Percentiles rank a stretch among this genome's conserved stretches.
These are phyloP conservation scores for Rhynchonycteris naso DNA, from an alignment of 2,797 vertebrate species.

Conservation along the genomic window DNA sequence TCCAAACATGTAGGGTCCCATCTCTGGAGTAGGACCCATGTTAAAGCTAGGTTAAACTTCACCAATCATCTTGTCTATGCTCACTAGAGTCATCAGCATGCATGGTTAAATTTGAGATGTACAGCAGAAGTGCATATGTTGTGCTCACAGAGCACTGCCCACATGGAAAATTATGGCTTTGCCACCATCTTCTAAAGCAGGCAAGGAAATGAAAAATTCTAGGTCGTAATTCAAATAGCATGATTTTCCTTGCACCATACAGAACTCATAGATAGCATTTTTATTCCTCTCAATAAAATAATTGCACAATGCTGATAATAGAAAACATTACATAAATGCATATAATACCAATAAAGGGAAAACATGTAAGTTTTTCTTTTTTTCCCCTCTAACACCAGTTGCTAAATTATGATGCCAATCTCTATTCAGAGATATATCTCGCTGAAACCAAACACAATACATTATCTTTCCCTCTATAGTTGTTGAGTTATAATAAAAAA, in stretches of 20 bases:
- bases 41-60: not conserved
- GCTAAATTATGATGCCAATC: not conserved
- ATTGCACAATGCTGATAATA: conserved; percentile 62
- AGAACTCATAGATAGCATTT: conserved; percentile 53
- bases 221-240: not conserved
- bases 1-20: not conserved
- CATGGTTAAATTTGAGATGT: not conserved
- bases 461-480: conserved; percentile 50
- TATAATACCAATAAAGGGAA: conserved; percentile 30
- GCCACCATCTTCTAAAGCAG: not conserved
- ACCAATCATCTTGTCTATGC: not conserved
- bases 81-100: not conserved
- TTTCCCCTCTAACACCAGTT: conserved; percentile 14
- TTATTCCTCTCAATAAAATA: conserved; percentile 49
- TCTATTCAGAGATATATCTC: conserved; percentile 45
- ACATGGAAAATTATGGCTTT: not conserved
- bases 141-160: not conserved
- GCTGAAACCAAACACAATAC: conserved; percentile 65
- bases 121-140: not conserved
- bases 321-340: conserved; percentile 47
- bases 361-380: conserved; percentile 32
- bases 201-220: not conserved
- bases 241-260: not conserved
- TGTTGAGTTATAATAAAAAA: conserved; percentile 69
- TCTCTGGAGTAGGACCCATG: not conserved